Evolutionary conservation across 2,888 invertebrate genomes (phyloP), one percentile per base, ranked within the genome.

Genomic region (Pollenia amentaria): DNA sequence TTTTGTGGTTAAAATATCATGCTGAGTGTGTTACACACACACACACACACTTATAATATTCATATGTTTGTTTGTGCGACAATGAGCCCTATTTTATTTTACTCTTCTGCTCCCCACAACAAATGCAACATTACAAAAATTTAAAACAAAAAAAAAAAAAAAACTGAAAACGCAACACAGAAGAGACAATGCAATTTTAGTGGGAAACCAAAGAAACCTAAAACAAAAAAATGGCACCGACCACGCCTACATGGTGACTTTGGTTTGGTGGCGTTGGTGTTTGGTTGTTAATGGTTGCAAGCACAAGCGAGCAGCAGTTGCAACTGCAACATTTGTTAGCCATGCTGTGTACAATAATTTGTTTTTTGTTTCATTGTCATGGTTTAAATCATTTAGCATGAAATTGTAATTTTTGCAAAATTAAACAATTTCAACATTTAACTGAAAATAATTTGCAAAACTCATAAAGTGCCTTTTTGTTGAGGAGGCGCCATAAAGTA

Each of bases 1-100:
- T 87, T 87, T 81, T 87, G 87, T 87, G 87, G 87, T 87, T 87
- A 81, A 73, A 87, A 84, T 87, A 81, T 87, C 87, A 84, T 81
- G 84, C 87, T 87, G 87, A 84, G 87, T 87, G 62, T 60, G 79
- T 77, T 53, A 75, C 67, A 75, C 44, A 67, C 69, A 55, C 42
- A 65, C 57, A 60, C 9, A 69, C 18, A 60, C n/a, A 64, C 21
- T n/a, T n/a, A 44, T 80, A 73, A 48, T 73, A 60, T 73, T 29
- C 73, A 73, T 60, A 44, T 14, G 11, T 62, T 18, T 40, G 18
- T 60, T 11, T 69, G 40, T 70, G n/a, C 77, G 46, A 83, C 67
- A 84, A 70, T 79, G 69, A 75, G 62, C 69, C 60, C 48, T 40
- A 48, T 69, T 79, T 70, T 64, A 55, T 73, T 64, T 72, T n/a